These are phyloP conservation scores for Koerneria pararmatus DNA, from an alignment of 2,888 invertebrate species.

Conservation along the genomic window DNA sequence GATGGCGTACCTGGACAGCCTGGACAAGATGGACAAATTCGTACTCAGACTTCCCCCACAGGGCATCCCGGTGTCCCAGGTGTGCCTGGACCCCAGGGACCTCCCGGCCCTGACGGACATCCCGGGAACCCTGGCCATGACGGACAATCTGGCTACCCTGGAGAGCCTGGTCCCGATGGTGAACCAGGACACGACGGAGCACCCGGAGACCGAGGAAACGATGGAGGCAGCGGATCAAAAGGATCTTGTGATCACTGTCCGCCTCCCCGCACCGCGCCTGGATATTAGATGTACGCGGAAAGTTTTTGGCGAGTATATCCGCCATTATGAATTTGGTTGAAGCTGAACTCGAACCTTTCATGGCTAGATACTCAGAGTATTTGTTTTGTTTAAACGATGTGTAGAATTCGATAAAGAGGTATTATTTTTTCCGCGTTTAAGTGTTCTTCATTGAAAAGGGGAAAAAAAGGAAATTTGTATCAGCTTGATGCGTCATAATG, in stretches of 20 bases:
- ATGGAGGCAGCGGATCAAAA: constrained; percentile 16
- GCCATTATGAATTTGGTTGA: too few relatives aligned
- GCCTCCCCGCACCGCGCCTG: constrained; percentile 23
- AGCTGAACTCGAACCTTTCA: too few relatives aligned
- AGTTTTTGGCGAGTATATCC: too few relatives aligned
- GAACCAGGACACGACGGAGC: constrained; percentile 20
- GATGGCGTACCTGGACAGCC: constrained; percentile 17
- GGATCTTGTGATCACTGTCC: constrained; percentile 23
- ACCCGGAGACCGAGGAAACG: constrained; percentile 15
- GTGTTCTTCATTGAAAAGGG: too few relatives aligned
- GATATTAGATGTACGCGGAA: constrained; percentile 20
- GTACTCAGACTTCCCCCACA: constrained; percentile 20
- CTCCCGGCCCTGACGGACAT: constrained; percentile 17
- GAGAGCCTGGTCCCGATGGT: constrained; percentile 16
- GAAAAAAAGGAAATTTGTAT: too few relatives aligned
- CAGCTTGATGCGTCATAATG: too few relatives aligned
- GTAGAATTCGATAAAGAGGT: too few relatives aligned
- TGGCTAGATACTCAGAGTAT: too few relatives aligned
- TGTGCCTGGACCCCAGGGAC: constrained; percentile 18
- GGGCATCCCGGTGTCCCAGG: constrained; percentile 14
- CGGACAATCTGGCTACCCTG: constrained; percentile 17
- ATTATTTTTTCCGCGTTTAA: too few relatives aligned
- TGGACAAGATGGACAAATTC: constrained; percentile 14
- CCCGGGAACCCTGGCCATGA: constrained; percentile 15
- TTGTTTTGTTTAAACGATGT: too few relatives aligned